These are phyloP conservation scores for Oenanthe oenanthe DNA, from an alignment of 2,113 vertebrate genomes.

Conservation along the genomic window DNA sequence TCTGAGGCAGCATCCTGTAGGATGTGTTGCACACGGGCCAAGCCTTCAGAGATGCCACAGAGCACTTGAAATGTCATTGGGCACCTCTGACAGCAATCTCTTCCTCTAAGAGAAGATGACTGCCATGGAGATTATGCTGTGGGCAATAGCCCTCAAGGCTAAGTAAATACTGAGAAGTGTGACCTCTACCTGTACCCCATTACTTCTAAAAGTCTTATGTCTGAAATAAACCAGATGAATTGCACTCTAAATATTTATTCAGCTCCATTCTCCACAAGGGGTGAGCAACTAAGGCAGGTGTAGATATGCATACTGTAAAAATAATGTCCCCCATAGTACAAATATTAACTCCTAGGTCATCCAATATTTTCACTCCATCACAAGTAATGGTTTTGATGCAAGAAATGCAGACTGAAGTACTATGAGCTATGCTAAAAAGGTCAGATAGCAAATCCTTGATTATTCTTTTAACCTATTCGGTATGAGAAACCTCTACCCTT, in stretches of 20 bases:
- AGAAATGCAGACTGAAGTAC: neutral
- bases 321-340: neutral
- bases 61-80: neutral
- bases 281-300: neutral
- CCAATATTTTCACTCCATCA: neutral
- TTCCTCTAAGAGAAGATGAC: neutral
- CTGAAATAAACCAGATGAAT: neutral
- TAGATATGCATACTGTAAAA: neutral
- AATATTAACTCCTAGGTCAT: neutral
- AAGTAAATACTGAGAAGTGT: neutral
- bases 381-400: neutral
- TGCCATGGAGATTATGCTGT: neutral
- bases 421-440: neutral
- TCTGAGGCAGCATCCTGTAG: neutral
- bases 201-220: neutral
- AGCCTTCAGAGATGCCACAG: neutral
- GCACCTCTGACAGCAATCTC: neutral
- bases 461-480: neutral
- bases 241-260: neutral
- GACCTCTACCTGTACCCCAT: neutral
- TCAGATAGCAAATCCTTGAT: neutral
- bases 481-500: neutral
- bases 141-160: neutral
- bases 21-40: neutral
- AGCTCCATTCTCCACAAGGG: neutral